These are phyloP conservation scores for Xenopus laevis DNA, from an alignment of 2,113 vertebrate species.

Conservation along the genomic window DNA sequence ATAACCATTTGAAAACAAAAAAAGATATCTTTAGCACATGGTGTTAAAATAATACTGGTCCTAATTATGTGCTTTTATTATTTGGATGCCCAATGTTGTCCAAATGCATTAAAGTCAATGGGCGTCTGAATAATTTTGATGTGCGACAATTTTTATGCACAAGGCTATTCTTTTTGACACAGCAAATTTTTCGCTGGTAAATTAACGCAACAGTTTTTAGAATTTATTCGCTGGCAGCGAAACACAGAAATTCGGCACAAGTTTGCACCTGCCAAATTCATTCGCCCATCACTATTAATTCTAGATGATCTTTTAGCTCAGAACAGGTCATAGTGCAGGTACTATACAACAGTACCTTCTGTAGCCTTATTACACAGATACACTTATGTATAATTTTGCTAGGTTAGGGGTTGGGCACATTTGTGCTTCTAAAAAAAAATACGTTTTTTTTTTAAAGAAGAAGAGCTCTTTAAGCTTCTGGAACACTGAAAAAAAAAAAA, in stretches of 20 bases:
- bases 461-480: background rate
- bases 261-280: no score
- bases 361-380: conserved; percentile 24
- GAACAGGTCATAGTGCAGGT: background rate
- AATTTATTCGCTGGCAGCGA: no score
- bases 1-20: background rate
- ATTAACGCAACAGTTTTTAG: no score
- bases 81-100: no score
- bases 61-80: conserved; percentile 22
- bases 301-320: conserved; percentile 21
- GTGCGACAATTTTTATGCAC: no score
- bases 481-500: conserved; percentile 23
- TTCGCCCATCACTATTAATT: no score
- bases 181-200: no score
- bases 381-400: background rate
- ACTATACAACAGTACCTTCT: conserved; percentile 8
- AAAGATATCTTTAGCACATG: background rate
- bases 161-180: no score
- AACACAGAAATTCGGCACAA: no score
- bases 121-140: no score
- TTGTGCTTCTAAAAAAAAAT: background rate
- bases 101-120: no score
- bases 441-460: no score
- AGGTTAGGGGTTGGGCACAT: conserved; percentile 8
- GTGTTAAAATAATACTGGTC: conserved; percentile 8